These are phyloP conservation scores for Crotophaga sulcirostris DNA, from an alignment of 2,113 vertebrate genomes.

Conservation along the genomic window DNA sequence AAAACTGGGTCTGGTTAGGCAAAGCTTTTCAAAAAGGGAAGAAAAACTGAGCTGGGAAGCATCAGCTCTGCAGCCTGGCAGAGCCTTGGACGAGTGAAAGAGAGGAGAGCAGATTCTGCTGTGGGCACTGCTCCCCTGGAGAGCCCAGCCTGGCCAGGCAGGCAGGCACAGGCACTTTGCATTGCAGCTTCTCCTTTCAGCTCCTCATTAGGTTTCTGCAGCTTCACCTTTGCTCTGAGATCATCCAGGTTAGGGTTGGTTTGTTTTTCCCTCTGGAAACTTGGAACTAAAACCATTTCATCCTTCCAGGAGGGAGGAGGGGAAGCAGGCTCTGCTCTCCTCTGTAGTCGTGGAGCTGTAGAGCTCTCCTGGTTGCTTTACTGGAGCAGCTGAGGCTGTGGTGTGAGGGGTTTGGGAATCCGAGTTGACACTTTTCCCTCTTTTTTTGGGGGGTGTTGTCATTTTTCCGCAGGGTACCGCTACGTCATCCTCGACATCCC, in stretches of 20 bases:
- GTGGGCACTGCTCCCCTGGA: conserved; percentile 6
- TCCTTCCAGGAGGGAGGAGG: background rate
- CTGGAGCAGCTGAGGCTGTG: background rate
- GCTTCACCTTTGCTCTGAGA: conserved; percentile 57
- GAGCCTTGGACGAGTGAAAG: background rate
- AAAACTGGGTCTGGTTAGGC: background rate
- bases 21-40: background rate
- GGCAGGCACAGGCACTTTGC: background rate
- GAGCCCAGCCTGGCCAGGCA: background rate
- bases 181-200: background rate
- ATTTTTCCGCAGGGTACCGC: conserved; percentile 82
- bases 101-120: background rate
- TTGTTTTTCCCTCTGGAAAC: background rate
- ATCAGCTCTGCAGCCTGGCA: background rate
- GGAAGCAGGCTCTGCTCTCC: background rate
- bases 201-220: conserved; percentile 56
- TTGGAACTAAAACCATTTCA: background rate
- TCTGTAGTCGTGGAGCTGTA: background rate
- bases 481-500: conserved; percentile 96
- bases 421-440: background rate
- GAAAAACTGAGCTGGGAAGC: background rate
- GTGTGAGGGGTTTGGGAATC: background rate
- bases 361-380: background rate
- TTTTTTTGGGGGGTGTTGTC: background rate
- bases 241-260: background rate